phyloP scores from a whole-genome alignment of 1,140 invertebrate genomes.

The Drosophila rhopaloa region DNA sequence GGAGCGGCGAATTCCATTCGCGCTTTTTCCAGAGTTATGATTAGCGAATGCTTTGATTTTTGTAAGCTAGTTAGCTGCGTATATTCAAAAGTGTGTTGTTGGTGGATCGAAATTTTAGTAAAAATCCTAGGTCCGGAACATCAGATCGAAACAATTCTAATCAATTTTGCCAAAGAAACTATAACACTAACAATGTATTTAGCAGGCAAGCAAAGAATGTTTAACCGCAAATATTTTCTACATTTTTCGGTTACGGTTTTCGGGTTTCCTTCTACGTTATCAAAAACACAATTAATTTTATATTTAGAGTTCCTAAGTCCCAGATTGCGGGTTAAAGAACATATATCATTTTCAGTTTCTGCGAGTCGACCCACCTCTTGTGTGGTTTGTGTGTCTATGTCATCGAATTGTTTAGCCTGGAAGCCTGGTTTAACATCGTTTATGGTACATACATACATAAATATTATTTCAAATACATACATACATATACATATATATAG shows the following conservation, averaged over 20 bases:
- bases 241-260: background rate
- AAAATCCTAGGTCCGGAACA: background rate
- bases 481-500: slow-evolving; percentile 63
- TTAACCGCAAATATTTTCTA: background rate
- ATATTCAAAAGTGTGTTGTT: slow-evolving; percentile 11
- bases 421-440: slow-evolving; percentile 78
- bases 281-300: slow-evolving; percentile 1
- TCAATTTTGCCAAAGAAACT: slow-evolving; percentile 3
- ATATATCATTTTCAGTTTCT: background rate
- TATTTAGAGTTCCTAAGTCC: background rate
- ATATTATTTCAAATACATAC: slow-evolving; percentile 75
- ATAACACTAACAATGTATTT: background rate
- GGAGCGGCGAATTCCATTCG: slow-evolving; percentile 71
- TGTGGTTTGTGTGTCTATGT: slow-evolving; percentile 35
- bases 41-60: slow-evolving; percentile 68
- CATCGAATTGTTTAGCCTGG: slow-evolving; percentile 68
- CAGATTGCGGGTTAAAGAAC: background rate
- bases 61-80: slow-evolving; percentile 61
- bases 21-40: slow-evolving; percentile 44
- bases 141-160: background rate
- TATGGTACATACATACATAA: slow-evolving; percentile 76
- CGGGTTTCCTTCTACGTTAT: background rate
- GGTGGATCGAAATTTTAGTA: slow-evolving; percentile 1
- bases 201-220: background rate
- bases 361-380: slow-evolving; percentile 12